Evolutionary conservation across 2,797 vertebrate genomes (phyloP), one percentile per base, ranked within the genome.

Genomic region (Sebastes dallii): DNA sequence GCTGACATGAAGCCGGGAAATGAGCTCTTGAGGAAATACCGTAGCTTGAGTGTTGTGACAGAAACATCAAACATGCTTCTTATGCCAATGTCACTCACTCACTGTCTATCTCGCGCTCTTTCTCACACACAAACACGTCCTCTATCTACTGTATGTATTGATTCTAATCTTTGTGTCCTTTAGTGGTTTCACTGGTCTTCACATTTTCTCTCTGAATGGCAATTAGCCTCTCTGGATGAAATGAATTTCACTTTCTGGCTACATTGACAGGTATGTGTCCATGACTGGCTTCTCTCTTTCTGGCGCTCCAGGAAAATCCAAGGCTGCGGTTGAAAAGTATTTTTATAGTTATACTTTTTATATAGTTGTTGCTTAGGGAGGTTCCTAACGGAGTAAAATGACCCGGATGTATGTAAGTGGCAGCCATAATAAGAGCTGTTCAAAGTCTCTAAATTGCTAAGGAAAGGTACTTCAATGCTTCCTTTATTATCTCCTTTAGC

Each of bases 21-120:
- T 66, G 22, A 75, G 66, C 78, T 88, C 81, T 88, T 74, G 79
- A 84, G 86, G 81, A 88, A 90, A 90, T 83, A 79, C 72, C 72
- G 52, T 39, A 68, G 65, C 72, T 69, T 30, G 79, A 82, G 80
- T 87, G 87, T 86, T 87, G 81, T 50, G 46, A 90, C 89, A 87
- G 80, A 84, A 88, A 87, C 82, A 86, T 89, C 82, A 89, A 80
- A 85, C 34, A 54, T 69, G 59, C 52, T 82, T 86, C 68, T 85
- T 65, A 76, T 76, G 80, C 83, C 85, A 84, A 34, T 73, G 77
- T 80, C 88, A 71, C 62, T 81, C 87, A 66, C 42, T 71, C 67
- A 4, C 24, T 22, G 5, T 6, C 11, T 77, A 46, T 46, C 67
- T n/a, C 20, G n/a, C 9, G 14, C 36, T 46, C 30, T 50, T 32